Base-by-base conservation (phyloP, 1,140 invertebrate genomes). In the Drosophila kepulauana region DNA sequence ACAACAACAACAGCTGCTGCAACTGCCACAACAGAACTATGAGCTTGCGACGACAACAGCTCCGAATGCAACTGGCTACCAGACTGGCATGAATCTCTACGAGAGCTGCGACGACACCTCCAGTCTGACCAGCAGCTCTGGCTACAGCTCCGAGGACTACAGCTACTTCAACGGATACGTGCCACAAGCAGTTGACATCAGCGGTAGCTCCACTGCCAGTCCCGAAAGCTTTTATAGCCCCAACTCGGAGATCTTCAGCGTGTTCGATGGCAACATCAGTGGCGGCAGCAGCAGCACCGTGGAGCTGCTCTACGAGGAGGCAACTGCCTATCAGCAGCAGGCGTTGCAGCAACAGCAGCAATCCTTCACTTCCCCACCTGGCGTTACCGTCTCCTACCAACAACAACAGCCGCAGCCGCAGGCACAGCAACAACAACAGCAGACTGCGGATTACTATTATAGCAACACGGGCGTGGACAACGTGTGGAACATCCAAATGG, bases 91-190 rank as follows among this genome's bases (percentile, higher is more conserved):
- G 71, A 76, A 75, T 13, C 49, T 88, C 5, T 92, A 92, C 65
- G 91, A 92, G 63, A 91, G 75, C 75, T 92, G 88, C 45, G 91
- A 92, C 52, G 91, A 92, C 46, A 92, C 91, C 25, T 92, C 91
- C 45, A 92, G 88, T 15, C 61, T 92, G 45, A 92, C 85, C 25
- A 57, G 54, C 69, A 82, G 78, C 62, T 90, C 91, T 2, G 81
- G 85, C 45, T 91, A 91, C 46, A 91, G 86, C 58, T 86, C 86
- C 65, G 91, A 92, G 66, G 91, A 92, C 8, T 92, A 89, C 20
- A 56, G 78, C 7, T 81, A 79, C 48, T 82, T 85, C 28, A 91
- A 84, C 8, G 77, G 73, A 7, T 91, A 90, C 33, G 41, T 81
- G 62, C 54, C 70, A 30, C 49, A 68, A 48, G 43, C 48, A 6